These are phyloP conservation scores for Coenobita brevimanus DNA, from an alignment of 1,140 invertebrate genomes.

Conservation along the genomic window DNA sequence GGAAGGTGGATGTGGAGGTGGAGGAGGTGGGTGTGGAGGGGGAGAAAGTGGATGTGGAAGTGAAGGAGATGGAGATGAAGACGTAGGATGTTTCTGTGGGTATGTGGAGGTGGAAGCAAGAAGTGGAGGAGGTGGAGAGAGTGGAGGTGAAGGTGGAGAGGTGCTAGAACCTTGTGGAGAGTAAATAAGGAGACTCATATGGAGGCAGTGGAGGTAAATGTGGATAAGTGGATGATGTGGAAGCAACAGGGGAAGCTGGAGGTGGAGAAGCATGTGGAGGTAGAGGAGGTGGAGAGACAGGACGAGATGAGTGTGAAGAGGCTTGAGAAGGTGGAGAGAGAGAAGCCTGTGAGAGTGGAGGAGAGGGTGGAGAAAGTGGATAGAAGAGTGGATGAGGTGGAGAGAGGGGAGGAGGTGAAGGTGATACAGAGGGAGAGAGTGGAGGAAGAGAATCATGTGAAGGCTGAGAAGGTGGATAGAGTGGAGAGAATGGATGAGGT, in stretches of 20 bases:
- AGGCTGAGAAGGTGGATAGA: not conserved
- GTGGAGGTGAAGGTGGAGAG: no score
- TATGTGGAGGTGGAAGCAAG: no score
- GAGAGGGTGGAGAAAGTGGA: not conserved
- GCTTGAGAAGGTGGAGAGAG: not conserved
- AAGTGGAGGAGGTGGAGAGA: no score
- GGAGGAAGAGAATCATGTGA: constrained; percentile 81
- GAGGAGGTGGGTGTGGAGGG: no score
- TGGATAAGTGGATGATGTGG: no score
- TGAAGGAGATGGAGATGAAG: no score
- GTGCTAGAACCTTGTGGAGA: no score
- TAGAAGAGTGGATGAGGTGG: not conserved
- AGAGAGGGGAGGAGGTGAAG: not conserved
- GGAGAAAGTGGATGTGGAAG: no score
- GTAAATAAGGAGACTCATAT: no score
- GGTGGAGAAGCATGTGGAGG: not conserved
- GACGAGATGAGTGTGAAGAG: not conserved
- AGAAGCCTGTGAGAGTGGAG: not conserved
- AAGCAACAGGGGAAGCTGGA: not conserved
- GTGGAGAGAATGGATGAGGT: not conserved
- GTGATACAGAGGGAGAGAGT: constrained; percentile 72
- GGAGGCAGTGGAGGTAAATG: no score
- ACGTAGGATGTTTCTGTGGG: no score
- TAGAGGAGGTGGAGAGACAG: not conserved
- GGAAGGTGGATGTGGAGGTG: no score